A percentile compares a stretch with the other conserved stretches of the same genome.
These are phyloP conservation scores for Arremon aurantiirostris DNA, from an alignment of 2,797 vertebrate genomes.

Conservation along the genomic window DNA sequence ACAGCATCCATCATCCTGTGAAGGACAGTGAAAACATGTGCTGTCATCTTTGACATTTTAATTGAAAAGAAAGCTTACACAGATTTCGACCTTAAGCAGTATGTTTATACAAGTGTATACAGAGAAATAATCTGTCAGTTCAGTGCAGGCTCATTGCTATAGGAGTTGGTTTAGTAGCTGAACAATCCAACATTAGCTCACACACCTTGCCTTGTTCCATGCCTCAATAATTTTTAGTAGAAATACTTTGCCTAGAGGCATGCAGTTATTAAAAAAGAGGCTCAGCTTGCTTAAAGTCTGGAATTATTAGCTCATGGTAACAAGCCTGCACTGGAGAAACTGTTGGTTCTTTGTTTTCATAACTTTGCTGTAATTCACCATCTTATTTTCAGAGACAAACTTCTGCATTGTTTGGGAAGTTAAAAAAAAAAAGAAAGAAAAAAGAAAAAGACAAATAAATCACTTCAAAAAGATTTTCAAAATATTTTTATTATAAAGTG, in stretches of 20 bases:
- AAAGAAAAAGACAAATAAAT: constrained; percentile 28
- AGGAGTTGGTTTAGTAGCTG: constrained; percentile 74
- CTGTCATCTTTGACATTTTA: constrained; percentile 82
- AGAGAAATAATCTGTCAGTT: constrained; percentile 79
- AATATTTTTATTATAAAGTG: constrained; percentile 28
- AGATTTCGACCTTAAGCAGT: constrained; percentile 75
- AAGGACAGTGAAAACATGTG: constrained; percentile 75
- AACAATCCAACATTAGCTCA: constrained; percentile 81
- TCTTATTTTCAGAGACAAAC: constrained; percentile 74
- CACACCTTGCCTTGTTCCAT: constrained; percentile 81
- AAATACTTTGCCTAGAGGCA: constrained; percentile 81
- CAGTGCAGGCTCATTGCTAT: constrained; percentile 73
- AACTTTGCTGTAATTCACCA: constrained; percentile 72
- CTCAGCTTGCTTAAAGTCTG: constrained; percentile 77
- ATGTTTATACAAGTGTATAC: constrained; percentile 82
- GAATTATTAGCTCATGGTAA: constrained; percentile 80
- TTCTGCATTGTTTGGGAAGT: constrained; percentile 68
- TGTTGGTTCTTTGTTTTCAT: constrained; percentile 79
- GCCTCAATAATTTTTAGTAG: constrained; percentile 81
- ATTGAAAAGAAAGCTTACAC: constrained; percentile 82
- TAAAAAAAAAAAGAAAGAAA: neutral
- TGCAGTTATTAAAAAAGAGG: constrained; percentile 80
- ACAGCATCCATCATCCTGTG: constrained; percentile 69
- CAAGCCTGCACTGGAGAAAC: constrained; percentile 81
- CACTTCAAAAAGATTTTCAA: constrained; percentile 29